These are phyloP conservation scores for Platorchestia sp. DNA, from an alignment of 1,140 invertebrate species.

Conservation along the genomic window DNA sequence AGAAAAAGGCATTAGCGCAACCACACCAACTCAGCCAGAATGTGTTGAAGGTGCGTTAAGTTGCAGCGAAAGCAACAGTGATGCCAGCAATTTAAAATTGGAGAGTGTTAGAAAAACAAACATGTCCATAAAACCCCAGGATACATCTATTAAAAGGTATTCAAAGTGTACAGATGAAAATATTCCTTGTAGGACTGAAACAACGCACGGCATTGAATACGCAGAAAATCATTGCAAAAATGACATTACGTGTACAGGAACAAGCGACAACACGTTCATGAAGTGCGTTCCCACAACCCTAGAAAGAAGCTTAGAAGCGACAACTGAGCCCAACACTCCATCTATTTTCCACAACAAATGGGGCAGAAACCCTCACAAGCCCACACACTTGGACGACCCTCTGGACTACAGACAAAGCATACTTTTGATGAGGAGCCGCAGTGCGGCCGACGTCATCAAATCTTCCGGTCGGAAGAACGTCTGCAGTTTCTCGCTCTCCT, in stretches of 20 bases:
- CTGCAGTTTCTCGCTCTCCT: neutral
- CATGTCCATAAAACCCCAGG: neutral
- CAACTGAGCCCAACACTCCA: neutral
- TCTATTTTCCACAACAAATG: neutral
- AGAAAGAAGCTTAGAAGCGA: neutral
- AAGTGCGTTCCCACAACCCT: neutral
- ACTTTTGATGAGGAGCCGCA: neutral
- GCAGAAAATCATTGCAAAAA: neutral
- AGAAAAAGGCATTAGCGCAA: neutral
- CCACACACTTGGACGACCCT: conserved; percentile 3
- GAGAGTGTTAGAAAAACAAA: neutral
- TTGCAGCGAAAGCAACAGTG: neutral
- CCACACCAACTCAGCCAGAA: neutral
- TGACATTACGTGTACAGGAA: neutral
- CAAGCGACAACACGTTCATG: neutral
- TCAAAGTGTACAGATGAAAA: neutral
- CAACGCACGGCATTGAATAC: neutral
- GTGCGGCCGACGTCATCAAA: neutral
- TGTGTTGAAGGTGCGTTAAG: neutral
- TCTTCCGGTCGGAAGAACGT: neutral
- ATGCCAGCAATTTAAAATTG: neutral
- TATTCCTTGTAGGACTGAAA: neutral
- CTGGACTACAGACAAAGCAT: neutral
- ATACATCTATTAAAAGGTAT: neutral
- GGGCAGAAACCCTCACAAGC: neutral